Conservation (phyloP, 1,140 invertebrate species). For the Habropoda laboriosa region DNA sequence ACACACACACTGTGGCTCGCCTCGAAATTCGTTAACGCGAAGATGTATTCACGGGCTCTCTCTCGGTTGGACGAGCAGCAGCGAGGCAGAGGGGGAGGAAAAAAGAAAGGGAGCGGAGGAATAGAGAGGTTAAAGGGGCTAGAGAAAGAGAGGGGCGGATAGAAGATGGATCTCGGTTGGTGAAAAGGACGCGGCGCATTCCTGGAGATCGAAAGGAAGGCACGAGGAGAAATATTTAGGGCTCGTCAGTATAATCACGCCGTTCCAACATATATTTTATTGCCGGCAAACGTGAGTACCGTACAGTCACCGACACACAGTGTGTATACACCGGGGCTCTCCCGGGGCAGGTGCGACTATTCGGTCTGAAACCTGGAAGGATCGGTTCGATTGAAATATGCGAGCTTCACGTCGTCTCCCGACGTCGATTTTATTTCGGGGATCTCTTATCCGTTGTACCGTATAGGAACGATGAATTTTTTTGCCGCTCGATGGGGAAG, state of each 20-base stretch:
- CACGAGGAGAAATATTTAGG: conserved; percentile 59
- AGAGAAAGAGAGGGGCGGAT: background rate
- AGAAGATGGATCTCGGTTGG: conserved; percentile 9
- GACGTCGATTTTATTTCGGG: background rate
- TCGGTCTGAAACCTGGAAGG: background rate
- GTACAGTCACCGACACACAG: conserved; percentile 19
- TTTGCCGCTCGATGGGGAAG: background rate
- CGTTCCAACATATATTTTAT: conserved; percentile 61
- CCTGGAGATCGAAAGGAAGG: conserved; percentile 56
- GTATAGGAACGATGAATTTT: background rate
- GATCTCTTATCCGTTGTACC: background rate
- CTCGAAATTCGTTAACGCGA: conserved; percentile 62
- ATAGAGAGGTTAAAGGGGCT: background rate
- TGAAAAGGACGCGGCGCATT: conserved; percentile 42
- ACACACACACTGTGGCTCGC: too few species aligned
- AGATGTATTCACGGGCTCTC: conserved; percentile 44
- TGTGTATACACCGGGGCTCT: too few species aligned
- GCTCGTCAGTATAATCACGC: conserved; percentile 58
- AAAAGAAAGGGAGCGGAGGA: background rate
- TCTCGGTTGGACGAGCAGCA: background rate
- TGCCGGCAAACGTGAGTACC: conserved; percentile 38
- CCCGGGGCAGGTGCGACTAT: conserved; percentile 29
- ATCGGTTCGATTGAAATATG: background rate
- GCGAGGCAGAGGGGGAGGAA: background rate
- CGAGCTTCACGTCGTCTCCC: background rate